These are phyloP conservation scores for Atta texana DNA, from an alignment of 1,140 invertebrate genomes.

Conservation along the genomic window DNA sequence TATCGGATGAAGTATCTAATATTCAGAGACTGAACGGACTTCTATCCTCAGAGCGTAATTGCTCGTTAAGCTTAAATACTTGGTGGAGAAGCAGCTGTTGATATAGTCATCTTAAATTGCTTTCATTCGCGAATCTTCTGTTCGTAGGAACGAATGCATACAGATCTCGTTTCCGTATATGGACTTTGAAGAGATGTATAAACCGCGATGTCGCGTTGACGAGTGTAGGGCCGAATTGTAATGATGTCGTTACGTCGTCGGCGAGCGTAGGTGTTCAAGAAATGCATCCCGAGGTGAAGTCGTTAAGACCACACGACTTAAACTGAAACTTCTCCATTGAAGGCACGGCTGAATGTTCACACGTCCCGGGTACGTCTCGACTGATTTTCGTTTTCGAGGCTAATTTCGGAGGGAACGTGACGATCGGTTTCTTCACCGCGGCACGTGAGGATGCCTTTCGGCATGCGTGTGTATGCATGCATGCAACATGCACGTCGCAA, in stretches of 20 bases:
- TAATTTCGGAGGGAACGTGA: conserved; percentile 61
- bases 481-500: background rate
- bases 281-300: conserved; percentile 44
- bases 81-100: background rate
- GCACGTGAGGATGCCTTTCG: conserved; percentile 56
- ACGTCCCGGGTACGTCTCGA: conserved; percentile 52
- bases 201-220: background rate
- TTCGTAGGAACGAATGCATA: background rate
- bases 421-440: conserved; percentile 46
- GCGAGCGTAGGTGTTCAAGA: conserved; percentile 2
- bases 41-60: background rate
- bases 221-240: background rate
- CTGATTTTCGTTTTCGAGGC: conserved; percentile 61
- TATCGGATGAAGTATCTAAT: conserved; percentile 6
- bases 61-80: conserved; percentile 24
- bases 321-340: conserved; percentile 8
- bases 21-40: background rate
- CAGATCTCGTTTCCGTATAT: background rate
- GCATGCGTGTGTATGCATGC: conserved; percentile 1
- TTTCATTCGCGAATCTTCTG: conserved; percentile 14
- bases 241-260: conserved; percentile 50
- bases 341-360: conserved; percentile 41
- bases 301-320: conserved; percentile 44
- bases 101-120: conserved; percentile 21
- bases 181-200: background rate